A percentile compares a stretch with the other conserved stretches of the same genome.
Evolutionary conservation across 2,797 vertebrate genomes (phyloP).

Genomic region (Pelochelys cantorii): DNA sequence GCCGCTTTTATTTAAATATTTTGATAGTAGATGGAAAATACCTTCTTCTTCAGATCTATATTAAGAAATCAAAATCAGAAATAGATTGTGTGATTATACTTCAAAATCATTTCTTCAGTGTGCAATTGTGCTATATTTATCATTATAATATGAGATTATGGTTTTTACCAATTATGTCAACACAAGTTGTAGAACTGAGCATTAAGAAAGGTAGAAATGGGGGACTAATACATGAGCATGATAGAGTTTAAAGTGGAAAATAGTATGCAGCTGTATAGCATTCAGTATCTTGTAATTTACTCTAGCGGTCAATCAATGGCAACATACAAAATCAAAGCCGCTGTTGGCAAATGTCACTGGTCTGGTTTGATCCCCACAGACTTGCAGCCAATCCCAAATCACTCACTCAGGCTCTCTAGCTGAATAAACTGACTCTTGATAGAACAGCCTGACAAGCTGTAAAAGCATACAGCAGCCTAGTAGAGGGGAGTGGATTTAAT

Average conservation of each 20-base stretch:
- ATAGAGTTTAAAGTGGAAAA: background rate
- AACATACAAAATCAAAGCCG: conserved; percentile 41
- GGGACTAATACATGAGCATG: background rate
- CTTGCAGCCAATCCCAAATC: background rate
- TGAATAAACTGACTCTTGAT: rapidly evolving
- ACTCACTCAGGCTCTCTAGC: background rate
- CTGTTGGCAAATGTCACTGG: background rate
- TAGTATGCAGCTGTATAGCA: background rate
- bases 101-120: background rate
- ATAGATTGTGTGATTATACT: background rate
- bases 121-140: background rate
- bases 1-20: conserved; percentile 49
- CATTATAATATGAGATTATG: background rate
- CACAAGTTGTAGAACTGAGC: background rate
- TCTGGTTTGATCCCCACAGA: background rate
- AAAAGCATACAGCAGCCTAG: background rate
- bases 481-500: conserved; percentile 1
- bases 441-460: background rate
- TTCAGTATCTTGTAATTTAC: background rate
- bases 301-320: background rate
- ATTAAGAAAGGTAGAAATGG: background rate
- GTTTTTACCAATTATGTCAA: background rate
- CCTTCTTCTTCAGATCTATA: conserved; percentile 62
- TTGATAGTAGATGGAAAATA: conserved; percentile 66
- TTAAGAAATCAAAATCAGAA: conserved; percentile 61